phyloP scores from a whole-genome alignment of 2,113 vertebrate genomes.

The Otus sunia region DNA sequence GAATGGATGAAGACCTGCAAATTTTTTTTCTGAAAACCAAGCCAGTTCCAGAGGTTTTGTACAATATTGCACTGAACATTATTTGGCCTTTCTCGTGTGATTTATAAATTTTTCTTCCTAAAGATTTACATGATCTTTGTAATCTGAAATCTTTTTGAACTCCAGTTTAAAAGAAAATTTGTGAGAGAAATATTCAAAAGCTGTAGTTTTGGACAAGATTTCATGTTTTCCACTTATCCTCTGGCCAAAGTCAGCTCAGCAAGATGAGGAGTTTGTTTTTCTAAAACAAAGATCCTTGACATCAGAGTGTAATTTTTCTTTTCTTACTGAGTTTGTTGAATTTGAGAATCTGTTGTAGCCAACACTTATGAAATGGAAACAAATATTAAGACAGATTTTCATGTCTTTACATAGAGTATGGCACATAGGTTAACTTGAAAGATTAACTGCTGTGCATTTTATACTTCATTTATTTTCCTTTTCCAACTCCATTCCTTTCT shows the following conservation, averaged over 20 bases:
- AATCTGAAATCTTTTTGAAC: background rate
- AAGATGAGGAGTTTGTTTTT: background rate
- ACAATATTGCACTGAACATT: background rate
- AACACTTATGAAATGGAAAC: background rate
- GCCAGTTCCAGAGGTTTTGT: background rate
- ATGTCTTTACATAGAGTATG: background rate
- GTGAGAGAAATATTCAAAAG: background rate
- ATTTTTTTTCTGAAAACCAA: background rate
- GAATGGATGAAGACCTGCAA: background rate
- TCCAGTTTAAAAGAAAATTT: background rate
- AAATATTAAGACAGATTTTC: background rate
- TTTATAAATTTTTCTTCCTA: background rate
- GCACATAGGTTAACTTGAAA: background rate
- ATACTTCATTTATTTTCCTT: background rate
- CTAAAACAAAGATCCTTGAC: background rate
- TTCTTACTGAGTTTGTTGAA: background rate
- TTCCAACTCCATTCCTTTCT: background rate
- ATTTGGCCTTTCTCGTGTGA: background rate
- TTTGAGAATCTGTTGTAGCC: background rate
- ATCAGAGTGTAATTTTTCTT: background rate
- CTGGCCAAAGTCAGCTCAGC: background rate
- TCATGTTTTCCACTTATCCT: background rate
- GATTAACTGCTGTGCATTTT: background rate
- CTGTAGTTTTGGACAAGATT: background rate
- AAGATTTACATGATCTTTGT: background rate